A percentile compares a stretch with the other conserved stretches of the same genome.
Evolutionary conservation across 1,140 invertebrate species (phyloP).

Genomic region (Atta cephalotes): DNA sequence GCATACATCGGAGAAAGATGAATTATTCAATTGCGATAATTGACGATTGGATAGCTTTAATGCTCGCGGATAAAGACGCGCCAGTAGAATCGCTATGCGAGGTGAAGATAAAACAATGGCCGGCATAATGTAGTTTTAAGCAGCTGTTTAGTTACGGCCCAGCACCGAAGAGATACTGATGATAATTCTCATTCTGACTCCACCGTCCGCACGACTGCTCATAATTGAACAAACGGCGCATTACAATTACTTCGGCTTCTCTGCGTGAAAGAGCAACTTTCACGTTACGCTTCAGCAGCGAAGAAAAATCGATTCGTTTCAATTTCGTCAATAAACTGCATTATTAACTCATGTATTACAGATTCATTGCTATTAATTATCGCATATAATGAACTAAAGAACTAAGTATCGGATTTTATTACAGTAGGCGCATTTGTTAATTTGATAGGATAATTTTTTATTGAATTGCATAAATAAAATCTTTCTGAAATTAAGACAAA

Average conservation of each 20-base stretch:
- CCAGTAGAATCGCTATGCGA: constrained; percentile 4
- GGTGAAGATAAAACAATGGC: constrained; percentile 16
- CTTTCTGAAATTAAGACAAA: background rate
- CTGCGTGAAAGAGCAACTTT: constrained; percentile 59
- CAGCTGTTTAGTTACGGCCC: constrained; percentile 74
- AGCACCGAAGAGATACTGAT: constrained; percentile 67
- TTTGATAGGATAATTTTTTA: background rate
- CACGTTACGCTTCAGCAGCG: constrained; percentile 39
- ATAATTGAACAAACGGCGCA: constrained; percentile 60
- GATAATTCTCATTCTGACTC: constrained; percentile 62
- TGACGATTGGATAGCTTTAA: constrained; percentile 26
- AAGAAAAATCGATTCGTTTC: constrained; percentile 49
- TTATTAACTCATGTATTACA: constrained; percentile 1
- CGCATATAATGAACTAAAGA: background rate
- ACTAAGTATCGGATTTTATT: background rate
- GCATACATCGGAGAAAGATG: constrained; percentile 5
- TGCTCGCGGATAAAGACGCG: constrained; percentile 12
- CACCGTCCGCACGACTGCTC: background rate
- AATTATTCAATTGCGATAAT: constrained; percentile 55
- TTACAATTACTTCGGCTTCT: constrained; percentile 33
- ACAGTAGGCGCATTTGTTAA: background rate
- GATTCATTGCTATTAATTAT: background rate
- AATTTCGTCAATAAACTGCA: constrained; percentile 47
- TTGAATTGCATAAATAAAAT: background rate
- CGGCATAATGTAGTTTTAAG: constrained; percentile 42